phyloP scores from a whole-genome alignment of 1,140 invertebrate genomes.

The Conopomorpha cramerella region DNA sequence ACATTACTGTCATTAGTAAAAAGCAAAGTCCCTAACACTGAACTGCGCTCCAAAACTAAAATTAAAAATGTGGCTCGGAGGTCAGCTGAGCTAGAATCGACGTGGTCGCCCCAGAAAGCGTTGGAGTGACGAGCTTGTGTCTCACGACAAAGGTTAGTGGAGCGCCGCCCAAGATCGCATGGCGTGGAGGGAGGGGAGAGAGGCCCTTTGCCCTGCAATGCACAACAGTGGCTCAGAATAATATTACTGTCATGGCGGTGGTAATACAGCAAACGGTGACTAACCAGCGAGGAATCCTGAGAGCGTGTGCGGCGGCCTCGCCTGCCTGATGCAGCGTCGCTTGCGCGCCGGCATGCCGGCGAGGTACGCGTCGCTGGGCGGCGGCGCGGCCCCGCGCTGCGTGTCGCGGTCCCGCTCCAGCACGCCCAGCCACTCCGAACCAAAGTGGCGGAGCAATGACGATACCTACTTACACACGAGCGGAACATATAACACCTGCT shows the following conservation, averaged over 20 bases:
- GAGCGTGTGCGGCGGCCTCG: conserved; percentile 2
- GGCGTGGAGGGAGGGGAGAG: too few species aligned
- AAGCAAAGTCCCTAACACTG: too few species aligned
- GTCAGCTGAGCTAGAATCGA: too few species aligned
- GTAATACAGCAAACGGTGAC: conserved; percentile 6
- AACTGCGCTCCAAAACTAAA: too few species aligned
- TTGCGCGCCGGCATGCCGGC: conserved; percentile 35
- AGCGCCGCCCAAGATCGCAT: neutral
- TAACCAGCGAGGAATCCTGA: neutral
- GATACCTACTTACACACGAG: conserved; percentile 15
- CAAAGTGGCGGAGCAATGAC: conserved; percentile 23
- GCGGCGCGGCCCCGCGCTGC: conserved; percentile 10
- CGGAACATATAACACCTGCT: too few species aligned
- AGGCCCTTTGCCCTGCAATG: too few species aligned
- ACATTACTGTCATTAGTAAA: too few species aligned
- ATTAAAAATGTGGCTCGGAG: too few species aligned
- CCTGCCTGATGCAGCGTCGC: conserved; percentile 26
- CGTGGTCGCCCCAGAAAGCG: too few species aligned
- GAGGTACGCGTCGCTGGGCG: conserved; percentile 36
- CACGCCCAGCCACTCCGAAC: conserved; percentile 27
- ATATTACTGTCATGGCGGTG: conserved; percentile 17
- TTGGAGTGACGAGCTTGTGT: too few species aligned
- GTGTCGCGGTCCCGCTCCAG: conserved; percentile 17
- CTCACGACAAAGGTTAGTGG: neutral
- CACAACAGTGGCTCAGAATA: conserved; percentile 20